Conservation (phyloP, 1,140 invertebrate genomes). For the Limonius californicus region DNA sequence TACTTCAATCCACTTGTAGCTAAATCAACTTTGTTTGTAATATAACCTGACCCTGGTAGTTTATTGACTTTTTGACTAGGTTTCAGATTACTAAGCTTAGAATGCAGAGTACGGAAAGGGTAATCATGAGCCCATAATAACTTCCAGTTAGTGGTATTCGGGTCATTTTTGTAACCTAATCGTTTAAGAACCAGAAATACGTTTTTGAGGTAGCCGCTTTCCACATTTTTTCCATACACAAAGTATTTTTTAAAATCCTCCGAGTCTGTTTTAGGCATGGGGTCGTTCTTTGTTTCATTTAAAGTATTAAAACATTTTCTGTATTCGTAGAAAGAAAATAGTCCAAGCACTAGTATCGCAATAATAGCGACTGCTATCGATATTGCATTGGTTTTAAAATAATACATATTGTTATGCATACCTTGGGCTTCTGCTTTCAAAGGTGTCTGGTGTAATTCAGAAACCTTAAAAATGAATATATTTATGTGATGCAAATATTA, state of each 20-base stretch:
- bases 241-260: constrained; percentile 44
- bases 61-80: constrained; percentile 86
- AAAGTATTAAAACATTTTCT: not conserved
- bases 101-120: constrained; percentile 68
- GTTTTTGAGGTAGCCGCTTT: constrained; percentile 71
- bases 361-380: not conserved
- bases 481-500: too few relatives aligned
- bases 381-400: too few relatives aligned
- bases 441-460: too few relatives aligned
- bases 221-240: constrained; percentile 53
- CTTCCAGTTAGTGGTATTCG: constrained; percentile 63
- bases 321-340: not conserved
- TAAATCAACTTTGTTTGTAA: constrained; percentile 92
- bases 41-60: constrained; percentile 90
- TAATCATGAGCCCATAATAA: constrained; percentile 93
- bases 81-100: constrained; percentile 60
- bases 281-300: not conserved
- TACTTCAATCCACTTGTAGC: constrained; percentile 72
- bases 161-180: constrained; percentile 64
- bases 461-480: too few relatives aligned
- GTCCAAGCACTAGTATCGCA: not conserved
- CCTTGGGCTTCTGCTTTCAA: too few relatives aligned
- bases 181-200: constrained; percentile 69
- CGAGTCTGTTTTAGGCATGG: too few relatives aligned
- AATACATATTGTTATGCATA: too few relatives aligned